Base-by-base conservation (phyloP, 2,888 invertebrate genomes). In the Bembecia ichneumoniformis region DNA sequence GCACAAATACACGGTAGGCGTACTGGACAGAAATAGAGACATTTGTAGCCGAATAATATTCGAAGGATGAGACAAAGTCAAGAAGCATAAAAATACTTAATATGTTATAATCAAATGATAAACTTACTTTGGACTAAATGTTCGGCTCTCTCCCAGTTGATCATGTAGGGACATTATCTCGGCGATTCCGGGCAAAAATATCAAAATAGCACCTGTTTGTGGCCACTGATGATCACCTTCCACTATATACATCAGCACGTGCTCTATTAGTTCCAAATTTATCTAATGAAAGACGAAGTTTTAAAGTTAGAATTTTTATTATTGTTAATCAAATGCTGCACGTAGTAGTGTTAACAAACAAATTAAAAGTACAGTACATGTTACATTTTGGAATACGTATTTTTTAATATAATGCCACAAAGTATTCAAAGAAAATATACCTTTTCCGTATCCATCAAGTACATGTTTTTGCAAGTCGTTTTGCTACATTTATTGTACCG, bases 111-210 rank as follows among this genome's bases (percentile, higher is more conserved):
- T 17, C 17, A 3, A 17, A 17, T 17, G 10, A 28, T 34, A 7
- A n/a, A 64, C 78, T 75, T 62, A 89, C 89, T 89, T 88, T 2
- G 89, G 88, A 52, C 90, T 89, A 64, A 95, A 91, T 10, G 89
- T 87, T 17, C 86, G 83, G 66, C 92, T 92, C 34, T 92, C 90
- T 46, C 80, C 80, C 1, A 95, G 77, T 55, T 90, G 89, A 55
- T 94, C 93, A 62, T 92, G 90, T 3, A 95, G 70, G 0, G 89
- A 71, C 71, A 92, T 91, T 46, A 95, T 95, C 77, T 95, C 95
- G 0, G 91, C 91, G 47, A 94, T 89, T 0, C 95, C 95, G 0
- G 95, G 95, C 50, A 95, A 69, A 71, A 95, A 95, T 51, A 95
- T 90, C 52, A 95, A 74, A 52, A 95, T 93, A n/a, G 94, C 92